Evolutionary conservation across 2,113 vertebrate species (phyloP).

Genomic region (Morone chrysops): DNA sequence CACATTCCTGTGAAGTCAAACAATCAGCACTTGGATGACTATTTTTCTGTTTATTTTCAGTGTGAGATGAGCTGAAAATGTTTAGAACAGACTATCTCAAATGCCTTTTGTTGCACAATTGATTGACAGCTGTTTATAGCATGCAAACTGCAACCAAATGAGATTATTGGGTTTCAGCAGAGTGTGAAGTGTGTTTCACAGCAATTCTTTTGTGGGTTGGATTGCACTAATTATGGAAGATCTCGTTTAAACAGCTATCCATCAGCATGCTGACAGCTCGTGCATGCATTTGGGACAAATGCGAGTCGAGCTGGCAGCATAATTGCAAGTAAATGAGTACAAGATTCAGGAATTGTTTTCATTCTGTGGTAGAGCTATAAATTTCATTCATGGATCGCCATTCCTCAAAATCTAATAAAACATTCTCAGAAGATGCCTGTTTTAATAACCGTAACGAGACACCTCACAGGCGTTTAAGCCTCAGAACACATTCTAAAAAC

Average conservation of each 20-base stretch:
- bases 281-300: slow-evolving; percentile 27
- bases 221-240: slow-evolving; percentile 59
- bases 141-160: slow-evolving; percentile 54
- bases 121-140: slow-evolving; percentile 62
- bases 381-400: slow-evolving; percentile 49
- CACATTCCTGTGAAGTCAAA: slow-evolving; percentile 40
- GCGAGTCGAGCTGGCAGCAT: slow-evolving; percentile 49
- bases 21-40: background rate
- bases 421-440: slow-evolving; percentile 42
- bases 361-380: slow-evolving; percentile 36
- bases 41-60: slow-evolving; percentile 47
- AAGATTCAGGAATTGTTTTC: slow-evolving; percentile 50
- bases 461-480: slow-evolving; percentile 35
- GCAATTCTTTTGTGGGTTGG: slow-evolving; percentile 35
- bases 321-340: slow-evolving; percentile 54
- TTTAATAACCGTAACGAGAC: slow-evolving; percentile 40
- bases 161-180: slow-evolving; percentile 50
- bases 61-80: slow-evolving; percentile 59
- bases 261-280: slow-evolving; percentile 47
- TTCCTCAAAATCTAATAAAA: slow-evolving; percentile 50
- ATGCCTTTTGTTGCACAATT: slow-evolving; percentile 43
- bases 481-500: slow-evolving; percentile 18
- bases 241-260: slow-evolving; percentile 66
- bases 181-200: slow-evolving; percentile 54
- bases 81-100: slow-evolving; percentile 51